Evolutionary conservation across 2,888 invertebrate species (phyloP).

Genomic region (Epinotia demarniana): DNA sequence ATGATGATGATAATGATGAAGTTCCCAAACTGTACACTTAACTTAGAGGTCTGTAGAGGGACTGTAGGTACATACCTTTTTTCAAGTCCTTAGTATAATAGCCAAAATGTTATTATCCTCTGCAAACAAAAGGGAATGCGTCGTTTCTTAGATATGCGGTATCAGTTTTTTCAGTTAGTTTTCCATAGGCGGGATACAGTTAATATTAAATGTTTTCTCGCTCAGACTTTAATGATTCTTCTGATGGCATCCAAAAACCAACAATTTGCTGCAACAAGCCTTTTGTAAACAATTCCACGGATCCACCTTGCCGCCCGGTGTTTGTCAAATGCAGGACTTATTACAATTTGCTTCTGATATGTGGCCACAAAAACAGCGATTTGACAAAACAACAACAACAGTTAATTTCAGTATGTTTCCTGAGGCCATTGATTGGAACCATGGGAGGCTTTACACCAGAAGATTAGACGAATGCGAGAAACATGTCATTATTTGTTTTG

Average conservation of each 20-base stretch:
- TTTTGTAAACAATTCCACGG: slow-evolving; percentile 29
- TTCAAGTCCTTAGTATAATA: too few relatives aligned
- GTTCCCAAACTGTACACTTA: too few relatives aligned
- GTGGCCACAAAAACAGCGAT: slow-evolving; percentile 18
- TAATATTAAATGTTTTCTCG: background rate
- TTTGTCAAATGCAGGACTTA: slow-evolving; percentile 18
- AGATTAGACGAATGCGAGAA: too few relatives aligned
- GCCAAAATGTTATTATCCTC: too few relatives aligned
- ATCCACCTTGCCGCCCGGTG: slow-evolving; percentile 19
- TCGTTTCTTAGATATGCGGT: too few relatives aligned
- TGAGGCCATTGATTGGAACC: background rate
- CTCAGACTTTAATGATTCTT: slow-evolving; percentile 14
- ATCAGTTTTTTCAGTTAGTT: too few relatives aligned
- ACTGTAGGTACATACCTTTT: too few relatives aligned
- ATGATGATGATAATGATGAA: too few relatives aligned
- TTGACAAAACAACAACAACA: background rate
- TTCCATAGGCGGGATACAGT: too few relatives aligned
- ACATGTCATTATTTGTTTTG: too few relatives aligned
- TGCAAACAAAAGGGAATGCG: too few relatives aligned
- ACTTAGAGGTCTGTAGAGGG: too few relatives aligned
- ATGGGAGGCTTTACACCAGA: background rate
- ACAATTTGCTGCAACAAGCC: slow-evolving; percentile 28
- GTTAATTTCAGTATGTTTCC: background rate
- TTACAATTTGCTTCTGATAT: slow-evolving; percentile 16
- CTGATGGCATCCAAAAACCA: slow-evolving; percentile 9